A percentile compares a stretch with the other conserved stretches of the same genome.
Evolutionary conservation across 2,888 invertebrate genomes (phyloP).

Genomic region (Allygus modestus): DNA sequence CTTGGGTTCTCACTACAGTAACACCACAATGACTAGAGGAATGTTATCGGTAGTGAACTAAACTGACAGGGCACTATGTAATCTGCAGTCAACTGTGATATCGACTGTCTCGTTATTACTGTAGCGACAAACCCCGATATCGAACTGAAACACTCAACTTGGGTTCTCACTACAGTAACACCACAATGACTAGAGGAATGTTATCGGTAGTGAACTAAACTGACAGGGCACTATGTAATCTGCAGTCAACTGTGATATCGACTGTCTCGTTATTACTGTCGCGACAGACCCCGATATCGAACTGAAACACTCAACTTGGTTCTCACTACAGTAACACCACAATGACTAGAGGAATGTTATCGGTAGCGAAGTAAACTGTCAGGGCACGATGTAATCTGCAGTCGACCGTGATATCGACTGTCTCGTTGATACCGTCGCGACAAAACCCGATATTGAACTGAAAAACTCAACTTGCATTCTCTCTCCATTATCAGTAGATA

Average conservation of each 20-base stretch:
- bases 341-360: neutral
- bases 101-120: neutral
- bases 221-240: neutral
- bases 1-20: neutral
- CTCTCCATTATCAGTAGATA: no score
- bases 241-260: slow-evolving; percentile 20
- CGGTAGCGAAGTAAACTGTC: neutral
- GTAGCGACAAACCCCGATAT: no score
- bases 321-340: neutral
- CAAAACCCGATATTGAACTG: neutral
- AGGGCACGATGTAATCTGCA: neutral
- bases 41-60: neutral
- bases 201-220: neutral
- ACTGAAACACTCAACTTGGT: neutral
- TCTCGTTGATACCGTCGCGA: neutral
- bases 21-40: neutral
- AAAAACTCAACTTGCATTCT: neutral
- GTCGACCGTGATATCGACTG: slow-evolving; percentile 35
- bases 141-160: no score
- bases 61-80: neutral
- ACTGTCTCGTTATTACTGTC: slow-evolving; percentile 4
- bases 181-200: no score
- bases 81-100: neutral
- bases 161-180: no score
- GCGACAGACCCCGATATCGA: neutral